Conservation (phyloP, 2,113 vertebrate species). For the Tragulus kanchil region DNA sequence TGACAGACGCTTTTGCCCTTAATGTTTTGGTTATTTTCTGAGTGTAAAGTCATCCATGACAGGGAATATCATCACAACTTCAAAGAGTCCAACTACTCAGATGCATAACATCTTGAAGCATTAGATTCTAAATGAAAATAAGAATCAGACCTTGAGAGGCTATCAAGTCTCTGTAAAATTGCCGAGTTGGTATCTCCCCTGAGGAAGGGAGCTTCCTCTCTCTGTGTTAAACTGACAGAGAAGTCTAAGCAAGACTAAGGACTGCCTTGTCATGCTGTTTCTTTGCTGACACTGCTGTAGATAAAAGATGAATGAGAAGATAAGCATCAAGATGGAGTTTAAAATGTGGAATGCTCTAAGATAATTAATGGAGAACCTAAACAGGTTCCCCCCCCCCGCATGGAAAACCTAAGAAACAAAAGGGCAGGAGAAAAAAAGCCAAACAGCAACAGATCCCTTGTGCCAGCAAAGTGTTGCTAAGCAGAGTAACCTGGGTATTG, state of each 20-base stretch:
- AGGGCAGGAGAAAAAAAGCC: neutral
- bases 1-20: neutral
- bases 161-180: neutral
- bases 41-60: neutral
- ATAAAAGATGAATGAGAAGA: slow-evolving; percentile 5
- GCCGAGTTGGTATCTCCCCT: neutral
- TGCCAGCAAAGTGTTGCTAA: slow-evolving; percentile 66
- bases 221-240: neutral
- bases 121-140: neutral
- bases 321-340: slow-evolving; percentile 21
- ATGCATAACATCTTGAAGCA: neutral
- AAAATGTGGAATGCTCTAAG: neutral
- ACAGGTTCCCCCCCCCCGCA: too few species aligned
- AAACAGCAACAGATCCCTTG: slow-evolving; percentile 75
- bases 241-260: neutral
- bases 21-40: neutral
- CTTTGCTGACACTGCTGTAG: neutral
- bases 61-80: neutral
- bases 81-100: neutral
- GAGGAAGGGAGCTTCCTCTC: neutral
- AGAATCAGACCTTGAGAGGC: neutral
- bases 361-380: neutral
- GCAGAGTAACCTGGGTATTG: slow-evolving; percentile 66
- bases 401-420: slow-evolving; percentile 66
- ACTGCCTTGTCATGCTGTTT: neutral